Percentiles rank a stretch among this genome's conserved stretches.
Conservation (phyloP, 2,797 vertebrate species). For the Helarctos malayanus region DNA sequence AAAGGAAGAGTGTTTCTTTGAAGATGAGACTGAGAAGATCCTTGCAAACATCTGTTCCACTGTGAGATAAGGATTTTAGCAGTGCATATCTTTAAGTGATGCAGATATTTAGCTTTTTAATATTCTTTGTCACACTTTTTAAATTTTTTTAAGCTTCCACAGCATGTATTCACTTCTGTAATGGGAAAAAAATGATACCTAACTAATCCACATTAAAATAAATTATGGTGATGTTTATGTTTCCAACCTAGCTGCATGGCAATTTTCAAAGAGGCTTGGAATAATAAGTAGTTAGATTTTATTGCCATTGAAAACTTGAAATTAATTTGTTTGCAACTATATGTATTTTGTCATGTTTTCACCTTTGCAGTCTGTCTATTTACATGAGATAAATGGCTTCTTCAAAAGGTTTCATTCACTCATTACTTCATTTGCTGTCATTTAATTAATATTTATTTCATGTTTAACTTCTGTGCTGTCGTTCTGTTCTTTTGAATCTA, state of each 20-base stretch:
- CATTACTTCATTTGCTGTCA: neutral
- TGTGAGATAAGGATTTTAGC: neutral
- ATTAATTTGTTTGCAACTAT: neutral
- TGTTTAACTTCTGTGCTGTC: neutral
- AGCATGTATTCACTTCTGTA: neutral
- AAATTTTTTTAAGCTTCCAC: neutral
- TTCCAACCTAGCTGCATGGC: neutral
- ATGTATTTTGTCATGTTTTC: neutral
- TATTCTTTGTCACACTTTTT: neutral
- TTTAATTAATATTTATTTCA: neutral
- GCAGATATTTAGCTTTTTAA: neutral
- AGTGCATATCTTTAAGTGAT: neutral
- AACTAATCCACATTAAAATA: neutral
- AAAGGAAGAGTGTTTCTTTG: neutral
- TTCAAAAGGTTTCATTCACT: neutral
- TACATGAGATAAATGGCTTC: neutral
- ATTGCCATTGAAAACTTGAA: neutral
- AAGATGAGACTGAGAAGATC: neutral
- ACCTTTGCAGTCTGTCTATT: neutral
- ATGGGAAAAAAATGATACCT: neutral
- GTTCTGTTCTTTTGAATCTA: neutral
- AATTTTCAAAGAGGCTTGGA: neutral
- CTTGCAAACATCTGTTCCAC: neutral
- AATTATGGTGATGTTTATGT: neutral
- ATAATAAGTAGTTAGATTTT: constrained; percentile 22